Evolutionary conservation across 2,797 vertebrate genomes (phyloP).

Genomic region (Sebastes steindachneri): DNA sequence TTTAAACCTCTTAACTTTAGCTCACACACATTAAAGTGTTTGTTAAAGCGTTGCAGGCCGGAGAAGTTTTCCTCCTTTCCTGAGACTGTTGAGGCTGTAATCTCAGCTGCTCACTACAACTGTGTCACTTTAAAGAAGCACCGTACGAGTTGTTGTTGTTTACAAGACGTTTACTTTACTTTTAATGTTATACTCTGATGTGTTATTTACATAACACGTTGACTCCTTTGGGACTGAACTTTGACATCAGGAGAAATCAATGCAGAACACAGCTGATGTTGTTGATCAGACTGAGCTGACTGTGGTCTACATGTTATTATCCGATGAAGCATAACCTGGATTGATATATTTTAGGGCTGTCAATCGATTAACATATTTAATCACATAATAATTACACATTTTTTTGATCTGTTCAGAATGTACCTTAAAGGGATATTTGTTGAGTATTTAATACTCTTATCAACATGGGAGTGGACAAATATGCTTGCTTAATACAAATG

Average conservation of each 20-base stretch:
- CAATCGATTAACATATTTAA: too few species aligned
- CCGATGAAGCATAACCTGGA: too few species aligned
- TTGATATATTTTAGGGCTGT: background rate
- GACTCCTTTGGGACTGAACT: conserved; percentile 1
- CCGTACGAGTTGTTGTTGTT: background rate
- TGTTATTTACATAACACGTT: background rate
- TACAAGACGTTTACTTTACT: background rate
- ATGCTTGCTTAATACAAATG: too few species aligned
- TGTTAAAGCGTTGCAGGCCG: conserved; percentile 1
- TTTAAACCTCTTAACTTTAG: conserved; percentile 35
- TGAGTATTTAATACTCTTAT: too few species aligned
- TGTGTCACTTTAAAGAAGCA: background rate
- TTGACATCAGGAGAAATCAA: background rate
- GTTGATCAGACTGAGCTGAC: background rate
- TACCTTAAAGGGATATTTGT: too few species aligned
- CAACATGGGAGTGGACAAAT: too few species aligned
- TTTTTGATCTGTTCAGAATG: too few species aligned
- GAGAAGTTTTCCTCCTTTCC: conserved; percentile 38
- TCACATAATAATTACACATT: too few species aligned
- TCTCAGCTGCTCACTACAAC: background rate
- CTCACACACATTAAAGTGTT: conserved; percentile 7
- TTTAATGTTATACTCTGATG: background rate
- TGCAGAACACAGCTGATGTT: background rate
- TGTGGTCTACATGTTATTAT: background rate
- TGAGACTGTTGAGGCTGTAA: background rate